Evolutionary conservation across 1,140 invertebrate species (phyloP), one percentile per base, ranked within the genome.

Genomic region (Pantala flavescens): DNA sequence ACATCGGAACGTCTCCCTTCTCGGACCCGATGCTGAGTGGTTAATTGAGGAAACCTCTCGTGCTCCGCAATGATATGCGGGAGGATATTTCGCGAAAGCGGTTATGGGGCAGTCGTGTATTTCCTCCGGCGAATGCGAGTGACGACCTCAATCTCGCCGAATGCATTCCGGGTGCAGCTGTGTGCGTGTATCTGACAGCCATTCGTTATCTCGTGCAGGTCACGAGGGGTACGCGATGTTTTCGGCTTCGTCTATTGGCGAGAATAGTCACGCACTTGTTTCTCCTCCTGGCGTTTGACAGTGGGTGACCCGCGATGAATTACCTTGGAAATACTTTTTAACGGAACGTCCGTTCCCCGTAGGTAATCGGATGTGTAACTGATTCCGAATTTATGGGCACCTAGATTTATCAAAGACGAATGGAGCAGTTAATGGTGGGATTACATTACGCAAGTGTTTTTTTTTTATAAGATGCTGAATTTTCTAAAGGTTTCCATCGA

Each of bases 1-100:
- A 63, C 49, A 63, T 19, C 49, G 16, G n/a, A 16, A 19, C 16
- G 49, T 21, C 49, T 19, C n/a, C 49, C 49, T 63, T 63, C 49
- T 7, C 49, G 3, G 14, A 14, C 49, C 49, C 49, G 49, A 63
- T 21, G 3, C 49, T 3, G 49, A 63, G 49, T 63, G 49, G 49
- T 63, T 63, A 63, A 63, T 63, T 63, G 49, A 21, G 49, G 49
- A 63, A 63, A 63, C 49, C 49, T 63, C 49, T 63, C 9, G 49
- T 63, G n/a, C 12, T 63, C 49, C 49, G n/a, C 49, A 63, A 63
- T 63, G 49, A 63, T 63, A 21, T 63, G 49, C 49, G 12, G 3
- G 49, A 16, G 49, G 49, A 63, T 63, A 63, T 63, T 63, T 21
- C 49, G 49, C 12, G 49, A 3, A 63, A 63, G 49, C 49, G 49